These are phyloP conservation scores for Betta splendens DNA, from an alignment of 2,797 vertebrate genomes.

Conservation along the genomic window DNA sequence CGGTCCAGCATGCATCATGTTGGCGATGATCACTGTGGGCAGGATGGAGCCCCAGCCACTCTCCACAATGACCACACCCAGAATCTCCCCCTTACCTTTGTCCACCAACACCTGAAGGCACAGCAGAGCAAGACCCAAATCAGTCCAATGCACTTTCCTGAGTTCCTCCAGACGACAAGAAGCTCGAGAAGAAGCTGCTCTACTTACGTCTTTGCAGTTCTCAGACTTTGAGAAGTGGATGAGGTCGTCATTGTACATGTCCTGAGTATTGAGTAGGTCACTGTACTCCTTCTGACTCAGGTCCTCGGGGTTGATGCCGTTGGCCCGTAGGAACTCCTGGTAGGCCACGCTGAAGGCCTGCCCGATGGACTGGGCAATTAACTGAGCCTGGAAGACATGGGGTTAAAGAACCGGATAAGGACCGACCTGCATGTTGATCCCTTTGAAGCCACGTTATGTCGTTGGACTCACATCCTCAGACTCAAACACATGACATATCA, in stretches of 20 bases:
- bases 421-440: too few relatives aligned
- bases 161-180: too few relatives aligned
- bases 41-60: constrained; percentile 98
- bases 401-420: neutral
- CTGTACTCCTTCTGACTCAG: constrained; percentile 97
- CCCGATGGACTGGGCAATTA: constrained; percentile 96
- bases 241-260: constrained; percentile 98
- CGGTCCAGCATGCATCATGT: constrained; percentile 97
- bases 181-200: neutral
- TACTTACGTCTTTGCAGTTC: constrained; percentile 95
- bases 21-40: constrained; percentile 96
- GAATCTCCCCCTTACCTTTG: constrained; percentile 95
- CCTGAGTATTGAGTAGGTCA: constrained; percentile 93
- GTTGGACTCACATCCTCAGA: constrained; percentile 96
- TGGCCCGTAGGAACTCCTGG: constrained; percentile 95
- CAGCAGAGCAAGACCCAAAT: neutral
- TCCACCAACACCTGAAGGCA: constrained; percentile 89
- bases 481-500: constrained; percentile 98
- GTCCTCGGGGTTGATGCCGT: constrained; percentile 95
- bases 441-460: neutral
- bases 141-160: too few relatives aligned
- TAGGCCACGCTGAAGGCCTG: constrained; percentile 97
- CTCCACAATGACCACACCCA: constrained; percentile 95
- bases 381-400: constrained; percentile 83
- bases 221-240: constrained; percentile 98